Conservation (phyloP, 2,797 vertebrate genomes). For the Discoglossus pictus region DNA sequence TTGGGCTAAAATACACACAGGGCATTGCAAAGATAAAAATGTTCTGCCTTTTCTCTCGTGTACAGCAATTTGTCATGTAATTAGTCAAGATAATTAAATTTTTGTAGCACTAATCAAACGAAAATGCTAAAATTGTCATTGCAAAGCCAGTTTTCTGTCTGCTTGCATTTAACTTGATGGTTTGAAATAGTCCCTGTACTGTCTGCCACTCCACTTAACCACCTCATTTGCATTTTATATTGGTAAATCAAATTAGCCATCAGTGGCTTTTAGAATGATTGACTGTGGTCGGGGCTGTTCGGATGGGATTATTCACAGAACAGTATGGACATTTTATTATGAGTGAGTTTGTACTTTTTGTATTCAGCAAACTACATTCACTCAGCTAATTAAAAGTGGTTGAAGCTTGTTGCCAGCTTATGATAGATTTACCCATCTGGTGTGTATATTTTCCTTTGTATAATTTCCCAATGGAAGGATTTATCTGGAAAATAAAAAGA, state of each 20-base stretch:
- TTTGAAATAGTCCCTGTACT: constrained; percentile 92
- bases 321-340: constrained; percentile 99
- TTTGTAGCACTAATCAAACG: constrained; percentile 97
- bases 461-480: constrained; percentile 76
- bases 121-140: constrained; percentile 98
- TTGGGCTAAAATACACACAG: constrained; percentile 82
- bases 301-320: constrained; percentile 95
- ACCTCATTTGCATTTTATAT: constrained; percentile 99
- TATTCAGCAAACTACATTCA: constrained; percentile 93
- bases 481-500: constrained; percentile 75
- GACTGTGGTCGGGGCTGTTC: constrained; percentile 95
- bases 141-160: constrained; percentile 93
- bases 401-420: constrained; percentile 76
- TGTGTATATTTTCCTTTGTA: constrained; percentile 79
- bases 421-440: constrained; percentile 95
- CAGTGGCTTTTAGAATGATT: constrained; percentile 99
- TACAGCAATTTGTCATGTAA: constrained; percentile 97
- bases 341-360: constrained; percentile 79
- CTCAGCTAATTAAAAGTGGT: constrained; percentile 99
- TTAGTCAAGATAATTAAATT: constrained; percentile 96
- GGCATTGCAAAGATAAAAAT: constrained; percentile 73
- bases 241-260: constrained; percentile 99
- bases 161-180: constrained; percentile 97
- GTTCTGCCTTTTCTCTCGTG: constrained; percentile 84
- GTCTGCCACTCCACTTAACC: constrained; percentile 98